Evolutionary conservation across 2,888 invertebrate species (phyloP).

Genomic region (Rhimphoctona megacephalus): DNA sequence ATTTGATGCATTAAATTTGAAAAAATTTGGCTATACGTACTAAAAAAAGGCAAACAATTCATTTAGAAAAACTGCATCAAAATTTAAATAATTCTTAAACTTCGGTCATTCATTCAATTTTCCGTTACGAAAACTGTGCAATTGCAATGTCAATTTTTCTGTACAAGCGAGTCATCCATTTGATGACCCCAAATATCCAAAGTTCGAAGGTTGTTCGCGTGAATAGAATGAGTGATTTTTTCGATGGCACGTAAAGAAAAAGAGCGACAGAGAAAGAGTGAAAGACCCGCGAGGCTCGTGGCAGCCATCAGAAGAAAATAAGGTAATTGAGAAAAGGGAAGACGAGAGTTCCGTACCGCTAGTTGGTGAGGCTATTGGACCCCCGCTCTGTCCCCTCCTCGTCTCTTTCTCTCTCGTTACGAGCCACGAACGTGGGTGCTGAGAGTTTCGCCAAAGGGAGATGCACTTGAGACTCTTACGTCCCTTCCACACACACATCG

Average conservation of each 20-base stretch:
- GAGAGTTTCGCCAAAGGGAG: conserved; percentile 82
- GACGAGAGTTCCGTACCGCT: conserved; percentile 23
- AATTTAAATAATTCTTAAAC: too few species aligned
- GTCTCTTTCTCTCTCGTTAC: conserved; percentile 76
- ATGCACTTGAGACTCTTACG: conserved; percentile 81
- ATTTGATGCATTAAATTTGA: too few species aligned
- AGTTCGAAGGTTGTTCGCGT: neutral
- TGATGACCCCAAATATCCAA: neutral
- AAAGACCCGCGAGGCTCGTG: conserved; percentile 36
- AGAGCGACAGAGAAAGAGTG: neutral
- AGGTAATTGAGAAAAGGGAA: conserved; percentile 53
- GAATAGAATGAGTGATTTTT: neutral
- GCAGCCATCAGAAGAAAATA: conserved; percentile 47
- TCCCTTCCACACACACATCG: conserved; percentile 63
- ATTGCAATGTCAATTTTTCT: too few species aligned
- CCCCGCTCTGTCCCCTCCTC: conserved; percentile 41
- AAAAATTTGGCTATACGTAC: too few species aligned
- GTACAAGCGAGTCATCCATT: neutral
- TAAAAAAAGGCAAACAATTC: too few species aligned
- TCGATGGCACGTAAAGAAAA: neutral
- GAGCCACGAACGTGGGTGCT: conserved; percentile 76
- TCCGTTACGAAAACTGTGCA: too few species aligned
- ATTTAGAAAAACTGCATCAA: too few species aligned
- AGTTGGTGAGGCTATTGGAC: conserved; percentile 39
- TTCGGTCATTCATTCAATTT: too few species aligned